Base-by-base conservation (phyloP, 1,140 invertebrate species). In the Himalopsyche phryganea region DNA sequence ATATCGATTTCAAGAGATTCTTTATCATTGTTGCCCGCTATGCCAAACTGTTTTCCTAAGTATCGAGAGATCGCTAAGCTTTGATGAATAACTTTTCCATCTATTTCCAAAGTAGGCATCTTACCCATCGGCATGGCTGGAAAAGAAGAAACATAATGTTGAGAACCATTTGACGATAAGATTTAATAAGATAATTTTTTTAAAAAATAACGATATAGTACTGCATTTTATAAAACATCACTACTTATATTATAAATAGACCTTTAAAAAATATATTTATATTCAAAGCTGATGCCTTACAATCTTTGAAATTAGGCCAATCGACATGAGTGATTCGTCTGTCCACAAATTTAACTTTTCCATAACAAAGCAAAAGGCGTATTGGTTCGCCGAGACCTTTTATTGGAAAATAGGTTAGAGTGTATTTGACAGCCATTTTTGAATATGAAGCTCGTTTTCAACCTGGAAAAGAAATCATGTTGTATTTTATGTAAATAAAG, bases 81-180 rank as follows among this genome's bases (percentile, higher is more conserved):
- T 67, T 90, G 86, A 65, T 79, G 72, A 4, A 83, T 66, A n/a
- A 72, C 66, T 63, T 83, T 81, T 1, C 82, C 87, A 65, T 88
- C 83, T 13, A 85, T 69, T 66, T 86, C 83, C 38, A 90, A 68
- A 7, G 87, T 69, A 0, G 88, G 88, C 10, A 87, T 68, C 67
- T 87, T 81, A 1, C 86, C 86, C 67, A 83, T 85, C 3, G 86
- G 86, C 69, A 79, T 83, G 1, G 68, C 84, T 85, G 65, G n/a
- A 70, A 70, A 45, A 14, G 38, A 41, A 42, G 19, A 18, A 58
- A 6, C 17, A 46, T 28, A 9, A 28, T 28, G n/a, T n/a, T n/a
- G n/a, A n/a, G n/a, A n/a, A n/a, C n/a, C n/a, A n/a, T n/a, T n/a
- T n/a, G n/a, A n/a, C n/a, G n/a, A n/a, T n/a, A n/a, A n/a, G n/a